phyloP scores from a whole-genome alignment of 2,888 invertebrate species.

The Xestia rhomboidea region DNA sequence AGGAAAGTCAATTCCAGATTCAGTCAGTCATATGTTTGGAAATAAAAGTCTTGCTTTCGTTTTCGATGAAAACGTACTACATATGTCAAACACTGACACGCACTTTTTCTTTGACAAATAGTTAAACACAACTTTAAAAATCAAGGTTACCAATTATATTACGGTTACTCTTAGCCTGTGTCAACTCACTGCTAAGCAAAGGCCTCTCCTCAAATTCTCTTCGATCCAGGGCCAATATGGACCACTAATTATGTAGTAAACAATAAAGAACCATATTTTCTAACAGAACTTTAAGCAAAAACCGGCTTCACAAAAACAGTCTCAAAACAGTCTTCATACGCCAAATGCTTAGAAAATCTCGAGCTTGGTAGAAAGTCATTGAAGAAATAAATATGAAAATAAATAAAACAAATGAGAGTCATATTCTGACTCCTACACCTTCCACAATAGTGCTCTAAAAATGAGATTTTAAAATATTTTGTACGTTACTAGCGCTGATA shows the following conservation, averaged over 20 bases:
- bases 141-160: not conserved
- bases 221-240: no score
- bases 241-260: not conserved
- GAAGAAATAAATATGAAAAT: slow-evolving; percentile 25
- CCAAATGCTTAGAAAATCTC: not conserved
- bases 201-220: no score
- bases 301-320: not conserved
- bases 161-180: no score
- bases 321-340: not conserved
- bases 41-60: not conserved
- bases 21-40: not conserved
- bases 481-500: slow-evolving; percentile 9
- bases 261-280: not conserved
- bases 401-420: slow-evolving; percentile 37
- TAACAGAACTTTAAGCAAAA: not conserved
- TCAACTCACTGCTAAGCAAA: no score
- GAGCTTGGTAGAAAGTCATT: not conserved
- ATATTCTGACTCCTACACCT: slow-evolving; percentile 45
- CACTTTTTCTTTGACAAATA: not conserved
- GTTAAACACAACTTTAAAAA: not conserved
- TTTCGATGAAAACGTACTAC: not conserved
- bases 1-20: slow-evolving; percentile 4
- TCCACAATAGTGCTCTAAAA: slow-evolving; percentile 43
- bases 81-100: not conserved
- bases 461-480: slow-evolving; percentile 49